Evolutionary conservation across 2,888 invertebrate species (phyloP).

Genomic region (Cecidostiba fungosa): DNA sequence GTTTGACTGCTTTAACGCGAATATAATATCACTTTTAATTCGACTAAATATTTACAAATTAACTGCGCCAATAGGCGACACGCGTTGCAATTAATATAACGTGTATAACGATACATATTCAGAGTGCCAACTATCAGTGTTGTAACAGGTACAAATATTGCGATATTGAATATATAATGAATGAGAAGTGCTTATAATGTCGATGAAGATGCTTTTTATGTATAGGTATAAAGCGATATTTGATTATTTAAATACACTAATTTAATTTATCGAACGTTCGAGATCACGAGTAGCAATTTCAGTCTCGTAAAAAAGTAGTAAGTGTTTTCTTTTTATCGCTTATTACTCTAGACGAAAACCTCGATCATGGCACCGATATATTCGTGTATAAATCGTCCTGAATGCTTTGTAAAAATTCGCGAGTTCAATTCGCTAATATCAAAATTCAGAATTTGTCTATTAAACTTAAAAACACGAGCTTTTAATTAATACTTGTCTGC

Average conservation of each 20-base stretch:
- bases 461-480: neutral
- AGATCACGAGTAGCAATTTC: conserved; percentile 9
- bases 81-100: conserved; percentile 8
- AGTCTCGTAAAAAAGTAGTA: conserved; percentile 26
- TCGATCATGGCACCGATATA: neutral
- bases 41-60: conserved; percentile 10
- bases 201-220: neutral
- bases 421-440: neutral
- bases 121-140: neutral
- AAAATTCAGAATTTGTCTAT: neutral
- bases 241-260: neutral
- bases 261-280: conserved; percentile 21
- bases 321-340: neutral
- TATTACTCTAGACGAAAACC: neutral
- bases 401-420: neutral
- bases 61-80: neutral
- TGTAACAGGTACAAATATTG: neutral
- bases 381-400: neutral
- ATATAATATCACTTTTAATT: neutral
- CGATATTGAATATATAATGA: conserved; percentile 8
- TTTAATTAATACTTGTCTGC: too few relatives aligned
- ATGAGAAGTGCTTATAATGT: neutral
- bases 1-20: neutral
- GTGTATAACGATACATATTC: neutral
- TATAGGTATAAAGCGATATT: neutral